phyloP scores from a whole-genome alignment of 1,140 invertebrate species.

The Aculops lycopersici region DNA sequence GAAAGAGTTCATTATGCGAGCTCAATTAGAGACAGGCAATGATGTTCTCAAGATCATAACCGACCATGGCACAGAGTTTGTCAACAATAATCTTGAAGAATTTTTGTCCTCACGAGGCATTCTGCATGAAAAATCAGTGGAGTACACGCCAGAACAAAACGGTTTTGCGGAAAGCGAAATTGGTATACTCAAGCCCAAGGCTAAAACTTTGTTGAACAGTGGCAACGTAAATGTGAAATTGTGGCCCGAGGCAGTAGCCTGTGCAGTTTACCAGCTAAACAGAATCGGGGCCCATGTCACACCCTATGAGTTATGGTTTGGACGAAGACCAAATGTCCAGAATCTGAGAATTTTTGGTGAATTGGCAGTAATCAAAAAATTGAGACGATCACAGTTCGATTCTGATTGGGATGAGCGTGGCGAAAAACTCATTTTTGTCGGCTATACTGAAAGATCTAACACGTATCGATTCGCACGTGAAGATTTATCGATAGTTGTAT shows the following conservation, averaged over 20 bases:
- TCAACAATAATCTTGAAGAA: neutral
- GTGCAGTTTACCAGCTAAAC: slow-evolving; percentile 3
- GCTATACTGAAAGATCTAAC: too few relatives aligned
- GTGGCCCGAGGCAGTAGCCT: slow-evolving; percentile 6
- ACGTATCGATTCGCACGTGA: too few relatives aligned
- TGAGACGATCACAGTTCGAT: too few relatives aligned
- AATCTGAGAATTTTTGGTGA: slow-evolving; percentile 6
- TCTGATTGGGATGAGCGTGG: too few relatives aligned
- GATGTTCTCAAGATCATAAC: neutral
- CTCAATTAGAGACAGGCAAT: slow-evolving; percentile 1
- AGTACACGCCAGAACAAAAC: slow-evolving; percentile 1
- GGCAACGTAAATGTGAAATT: neutral
- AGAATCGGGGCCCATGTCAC: slow-evolving; percentile 4
- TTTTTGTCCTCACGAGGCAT: neutral
- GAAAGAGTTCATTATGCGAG: neutral
- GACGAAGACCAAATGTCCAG: slow-evolving; percentile 1
- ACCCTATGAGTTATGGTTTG: slow-evolving; percentile 10
- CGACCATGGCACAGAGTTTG: slow-evolving; percentile 4
- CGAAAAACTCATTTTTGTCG: too few relatives aligned
- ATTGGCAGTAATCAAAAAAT: too few relatives aligned
- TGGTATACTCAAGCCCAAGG: neutral
- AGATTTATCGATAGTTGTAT: too few relatives aligned
- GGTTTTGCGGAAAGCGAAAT: neutral
- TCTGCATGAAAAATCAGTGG: slow-evolving; percentile 3
- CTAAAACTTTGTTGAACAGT: neutral